Evolutionary conservation across 2,888 invertebrate genomes (phyloP).

Genomic region (Leptarthrus brevirostris): DNA sequence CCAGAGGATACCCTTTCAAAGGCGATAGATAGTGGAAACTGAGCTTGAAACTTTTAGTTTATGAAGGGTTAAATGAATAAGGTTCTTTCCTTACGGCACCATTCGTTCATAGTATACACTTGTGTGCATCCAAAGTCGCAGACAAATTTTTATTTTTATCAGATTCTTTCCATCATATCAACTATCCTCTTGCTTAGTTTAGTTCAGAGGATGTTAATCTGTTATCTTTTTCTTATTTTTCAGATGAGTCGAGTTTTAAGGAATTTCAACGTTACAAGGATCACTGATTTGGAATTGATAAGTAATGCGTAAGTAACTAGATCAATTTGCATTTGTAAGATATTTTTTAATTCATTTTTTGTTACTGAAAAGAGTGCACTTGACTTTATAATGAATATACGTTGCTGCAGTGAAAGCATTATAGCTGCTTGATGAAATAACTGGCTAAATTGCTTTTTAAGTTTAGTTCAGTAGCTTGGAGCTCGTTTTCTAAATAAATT

Average conservation of each 20-base stretch:
- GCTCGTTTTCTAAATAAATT: no score
- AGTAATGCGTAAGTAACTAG: constrained; percentile 74
- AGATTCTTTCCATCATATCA: background rate
- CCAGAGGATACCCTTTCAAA: constrained; percentile 4
- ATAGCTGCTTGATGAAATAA: no score
- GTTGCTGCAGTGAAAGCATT: no score
- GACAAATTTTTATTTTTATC: constrained; percentile 6
- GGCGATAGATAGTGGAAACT: background rate
- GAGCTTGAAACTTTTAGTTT: constrained; percentile 4
- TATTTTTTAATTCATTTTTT: background rate
- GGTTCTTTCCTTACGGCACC: background rate
- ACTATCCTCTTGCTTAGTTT: constrained; percentile 1
- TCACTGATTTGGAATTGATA: constrained; percentile 73
- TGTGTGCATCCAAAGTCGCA: background rate
- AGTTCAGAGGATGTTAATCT: constrained; percentile 36
- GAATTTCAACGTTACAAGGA: constrained; percentile 75
- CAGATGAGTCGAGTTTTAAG: constrained; percentile 76
- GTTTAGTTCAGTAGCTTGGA: no score
- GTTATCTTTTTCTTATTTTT: constrained; percentile 55
- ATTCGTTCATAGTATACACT: background rate
- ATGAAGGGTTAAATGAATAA: constrained; percentile 27
- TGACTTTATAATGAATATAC: no score
- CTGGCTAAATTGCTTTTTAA: no score
- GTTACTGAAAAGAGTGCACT: no score
- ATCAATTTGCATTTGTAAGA: background rate